Percentiles rank a stretch among this genome's conserved stretches.
Evolutionary conservation across 2,797 vertebrate genomes (phyloP).

Genomic region (Babyrousa celebensis): DNA sequence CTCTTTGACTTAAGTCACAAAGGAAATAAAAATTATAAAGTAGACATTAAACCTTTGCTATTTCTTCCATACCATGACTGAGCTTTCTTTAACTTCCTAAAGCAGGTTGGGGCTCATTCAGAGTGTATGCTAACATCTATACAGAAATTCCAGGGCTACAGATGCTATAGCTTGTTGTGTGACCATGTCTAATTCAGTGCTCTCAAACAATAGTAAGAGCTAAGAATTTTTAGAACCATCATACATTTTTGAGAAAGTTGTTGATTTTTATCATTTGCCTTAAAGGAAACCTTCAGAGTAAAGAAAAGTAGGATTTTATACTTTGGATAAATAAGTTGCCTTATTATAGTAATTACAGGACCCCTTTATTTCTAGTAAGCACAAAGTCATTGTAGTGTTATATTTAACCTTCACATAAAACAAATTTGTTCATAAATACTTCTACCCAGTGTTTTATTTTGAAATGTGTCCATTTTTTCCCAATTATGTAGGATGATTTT

Average conservation of each 20-base stretch:
- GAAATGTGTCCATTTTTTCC: conserved; percentile 68
- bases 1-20: conserved; percentile 56
- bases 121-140: neutral
- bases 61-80: conserved; percentile 23
- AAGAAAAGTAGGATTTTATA: conserved; percentile 53
- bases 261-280: conserved; percentile 62
- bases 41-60: conserved; percentile 54
- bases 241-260: conserved; percentile 58
- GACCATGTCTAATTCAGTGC: conserved; percentile 32
- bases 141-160: conserved; percentile 12
- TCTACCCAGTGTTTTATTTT: conserved; percentile 54
- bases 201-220: conserved; percentile 14
- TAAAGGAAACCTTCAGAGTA: conserved; percentile 59
- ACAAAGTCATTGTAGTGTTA: conserved; percentile 33
- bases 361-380: conserved; percentile 56
- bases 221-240: conserved; percentile 36
- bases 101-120: neutral
- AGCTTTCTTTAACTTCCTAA: conserved; percentile 36
- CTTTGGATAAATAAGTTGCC: conserved; percentile 61
- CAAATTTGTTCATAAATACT: conserved; percentile 65
- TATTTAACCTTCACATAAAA: conserved; percentile 74
- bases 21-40: conserved; percentile 56
- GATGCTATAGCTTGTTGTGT: neutral
- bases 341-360: conserved; percentile 49
- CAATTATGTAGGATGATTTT: conserved; percentile 88